These are phyloP conservation scores for Trichogramma evanescens DNA, from an alignment of 2,888 invertebrate genomes.

Conservation along the genomic window DNA sequence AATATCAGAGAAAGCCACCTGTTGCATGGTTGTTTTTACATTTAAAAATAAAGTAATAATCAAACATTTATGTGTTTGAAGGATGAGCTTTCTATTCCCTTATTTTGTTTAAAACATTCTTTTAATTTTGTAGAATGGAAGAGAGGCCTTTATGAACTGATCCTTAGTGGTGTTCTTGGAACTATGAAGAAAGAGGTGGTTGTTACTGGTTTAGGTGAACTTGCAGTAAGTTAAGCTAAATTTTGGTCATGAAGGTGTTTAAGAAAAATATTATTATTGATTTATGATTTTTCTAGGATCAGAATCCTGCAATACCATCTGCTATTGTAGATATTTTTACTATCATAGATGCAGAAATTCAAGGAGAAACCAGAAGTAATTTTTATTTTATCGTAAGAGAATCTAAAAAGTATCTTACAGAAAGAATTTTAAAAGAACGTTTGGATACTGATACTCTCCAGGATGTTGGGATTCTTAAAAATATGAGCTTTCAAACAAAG, in stretches of 20 bases:
- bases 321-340: slow-evolving; percentile 78
- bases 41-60: slow-evolving; percentile 35
- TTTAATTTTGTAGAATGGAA: slow-evolving; percentile 62
- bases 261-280: slow-evolving; percentile 10
- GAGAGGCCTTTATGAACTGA: slow-evolving; percentile 70
- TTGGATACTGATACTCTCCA: slow-evolving; percentile 89
- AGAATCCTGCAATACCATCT: slow-evolving; percentile 75
- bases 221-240: slow-evolving; percentile 57
- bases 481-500: slow-evolving; percentile 84
- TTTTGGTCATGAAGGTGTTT: not conserved
- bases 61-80: slow-evolving; percentile 36
- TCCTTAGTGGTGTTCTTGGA: slow-evolving; percentile 71
- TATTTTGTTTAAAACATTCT: slow-evolving; percentile 30
- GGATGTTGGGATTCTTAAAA: slow-evolving; percentile 83
- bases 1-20: not conserved
- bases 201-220: slow-evolving; percentile 64
- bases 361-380: slow-evolving; percentile 66
- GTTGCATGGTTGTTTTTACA: not conserved
- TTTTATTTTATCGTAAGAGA: slow-evolving; percentile 75
- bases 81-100: not conserved
- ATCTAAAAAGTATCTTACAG: slow-evolving; percentile 72
- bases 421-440: slow-evolving; percentile 82
- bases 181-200: slow-evolving; percentile 72
- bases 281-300: slow-evolving; percentile 49
- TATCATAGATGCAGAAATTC: slow-evolving; percentile 77